Conservation (phyloP, 2,113 vertebrate species). For the Pomatostomus ruficeps region DNA sequence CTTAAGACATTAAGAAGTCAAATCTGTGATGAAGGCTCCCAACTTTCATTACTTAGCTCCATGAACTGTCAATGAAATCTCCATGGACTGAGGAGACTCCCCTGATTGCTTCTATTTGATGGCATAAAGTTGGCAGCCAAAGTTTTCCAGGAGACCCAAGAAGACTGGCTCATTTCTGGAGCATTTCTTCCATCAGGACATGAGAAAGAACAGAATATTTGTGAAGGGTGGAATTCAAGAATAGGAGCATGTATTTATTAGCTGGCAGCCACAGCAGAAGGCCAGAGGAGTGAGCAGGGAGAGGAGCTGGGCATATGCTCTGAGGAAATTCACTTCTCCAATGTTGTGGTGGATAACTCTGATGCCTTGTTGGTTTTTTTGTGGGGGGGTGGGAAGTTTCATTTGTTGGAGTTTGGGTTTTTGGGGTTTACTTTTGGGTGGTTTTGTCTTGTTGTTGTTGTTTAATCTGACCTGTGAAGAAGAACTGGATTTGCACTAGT, state of each 20-base stretch:
- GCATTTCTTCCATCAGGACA: neutral
- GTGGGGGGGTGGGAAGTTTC: no score
- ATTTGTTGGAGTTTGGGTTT: no score
- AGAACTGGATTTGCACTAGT: neutral
- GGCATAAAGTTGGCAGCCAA: neutral
- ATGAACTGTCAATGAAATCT: neutral
- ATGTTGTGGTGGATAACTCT: neutral
- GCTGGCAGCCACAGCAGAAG: neutral
- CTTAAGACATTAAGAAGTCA: neutral
- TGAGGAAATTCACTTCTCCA: neutral
- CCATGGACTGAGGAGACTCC: neutral
- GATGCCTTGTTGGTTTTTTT: no score
- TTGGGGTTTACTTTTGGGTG: no score
- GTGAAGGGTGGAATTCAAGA: neutral
- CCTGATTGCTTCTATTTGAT: neutral
- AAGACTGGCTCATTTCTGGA: neutral
- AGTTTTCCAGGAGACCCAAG: neutral
- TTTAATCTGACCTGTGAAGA: neutral
- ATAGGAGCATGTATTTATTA: neutral
- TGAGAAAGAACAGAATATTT: neutral
- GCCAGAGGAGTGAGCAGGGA: neutral
- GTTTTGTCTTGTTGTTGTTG: neutral
- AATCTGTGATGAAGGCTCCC: neutral
- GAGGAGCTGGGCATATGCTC: neutral
- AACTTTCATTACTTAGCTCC: neutral